Evolutionary conservation across 2,797 vertebrate genomes (phyloP), one percentile per base, ranked within the genome.

Genomic region (Hypotaenidia okinawae): DNA sequence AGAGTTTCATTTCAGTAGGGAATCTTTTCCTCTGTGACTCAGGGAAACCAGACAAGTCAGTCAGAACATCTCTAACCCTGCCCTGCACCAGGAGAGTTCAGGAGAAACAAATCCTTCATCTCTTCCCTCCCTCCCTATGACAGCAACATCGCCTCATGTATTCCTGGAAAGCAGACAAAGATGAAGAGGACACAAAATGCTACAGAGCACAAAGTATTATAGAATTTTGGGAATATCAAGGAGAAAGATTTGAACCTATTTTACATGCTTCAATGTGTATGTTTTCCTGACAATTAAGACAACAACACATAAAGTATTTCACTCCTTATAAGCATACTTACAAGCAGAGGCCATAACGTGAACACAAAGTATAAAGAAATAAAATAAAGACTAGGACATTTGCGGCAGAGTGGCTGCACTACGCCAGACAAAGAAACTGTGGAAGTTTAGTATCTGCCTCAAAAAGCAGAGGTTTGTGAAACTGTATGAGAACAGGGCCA

Each of bases 101-200:
- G 32, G 14, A 75, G 24, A 35, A 79, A 63, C 0, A 1, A 39
- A 62, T 25, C 0, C 3, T 47, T 82, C 39, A 14, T 67, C 24
- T 28, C 21, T 33, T 30, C n/a, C 4, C 10, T 49, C 47, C 22
- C 47, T 27, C 47, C 6, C 28, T 39, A 45, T 8, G 25, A 61
- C 58, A 92, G 64, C 27, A 87, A 32, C 19, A 49, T 64, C 54
- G 83, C 30, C 41, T 83, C 68, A 35, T 2, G 0, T 43, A 39
- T 74, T 77, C 12, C 49, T 74, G 3, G 23, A 74, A 87, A 84
- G 27, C 28, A 89, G 52, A 49, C 16, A 62, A 76, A 77, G 15
- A 45, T 18, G 70, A 22, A 32, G 22, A 87, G 11, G 61, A 69
- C 17, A 62, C 10, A 82, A 80, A 93, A 83, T 74, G 27, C n/a